Conservation (phyloP, 2,113 vertebrate genomes). For the Chrysemys picta region DNA sequence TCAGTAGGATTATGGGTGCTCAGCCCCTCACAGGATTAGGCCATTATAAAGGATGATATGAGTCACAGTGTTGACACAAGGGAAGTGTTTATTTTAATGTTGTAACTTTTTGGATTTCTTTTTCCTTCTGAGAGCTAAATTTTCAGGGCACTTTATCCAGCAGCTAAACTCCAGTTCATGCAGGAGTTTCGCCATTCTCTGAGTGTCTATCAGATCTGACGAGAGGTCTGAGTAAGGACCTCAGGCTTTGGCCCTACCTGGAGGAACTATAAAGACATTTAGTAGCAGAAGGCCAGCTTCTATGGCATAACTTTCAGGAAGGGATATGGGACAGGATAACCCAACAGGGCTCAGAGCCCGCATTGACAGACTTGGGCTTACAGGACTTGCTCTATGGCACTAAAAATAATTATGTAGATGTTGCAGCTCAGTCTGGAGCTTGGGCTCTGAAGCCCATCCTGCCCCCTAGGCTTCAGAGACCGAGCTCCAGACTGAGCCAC, state of each 20-base stretch:
- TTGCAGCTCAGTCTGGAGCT: background rate
- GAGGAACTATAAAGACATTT: background rate
- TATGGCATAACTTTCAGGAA: accelerated
- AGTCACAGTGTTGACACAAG: background rate
- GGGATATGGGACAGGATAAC: background rate
- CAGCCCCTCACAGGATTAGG: background rate
- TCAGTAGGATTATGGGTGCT: background rate
- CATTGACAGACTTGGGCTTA: background rate
- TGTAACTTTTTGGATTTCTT: background rate
- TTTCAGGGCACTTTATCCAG: background rate
- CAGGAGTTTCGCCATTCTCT: background rate
- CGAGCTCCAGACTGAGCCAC: background rate
- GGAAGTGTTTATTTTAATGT: background rate
- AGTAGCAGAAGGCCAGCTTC: background rate
- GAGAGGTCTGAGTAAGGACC: background rate
- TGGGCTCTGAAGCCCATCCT: background rate
- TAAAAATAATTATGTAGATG: background rate
- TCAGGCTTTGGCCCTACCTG: background rate
- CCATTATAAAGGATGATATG: background rate
- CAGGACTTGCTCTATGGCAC: background rate
- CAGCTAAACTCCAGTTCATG: background rate
- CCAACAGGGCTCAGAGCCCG: background rate
- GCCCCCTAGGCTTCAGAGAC: background rate
- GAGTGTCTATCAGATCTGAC: too few relatives aligned
- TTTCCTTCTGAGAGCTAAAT: background rate